These are phyloP conservation scores for Xanthia togata DNA, from an alignment of 2,888 invertebrate genomes.

Conservation along the genomic window DNA sequence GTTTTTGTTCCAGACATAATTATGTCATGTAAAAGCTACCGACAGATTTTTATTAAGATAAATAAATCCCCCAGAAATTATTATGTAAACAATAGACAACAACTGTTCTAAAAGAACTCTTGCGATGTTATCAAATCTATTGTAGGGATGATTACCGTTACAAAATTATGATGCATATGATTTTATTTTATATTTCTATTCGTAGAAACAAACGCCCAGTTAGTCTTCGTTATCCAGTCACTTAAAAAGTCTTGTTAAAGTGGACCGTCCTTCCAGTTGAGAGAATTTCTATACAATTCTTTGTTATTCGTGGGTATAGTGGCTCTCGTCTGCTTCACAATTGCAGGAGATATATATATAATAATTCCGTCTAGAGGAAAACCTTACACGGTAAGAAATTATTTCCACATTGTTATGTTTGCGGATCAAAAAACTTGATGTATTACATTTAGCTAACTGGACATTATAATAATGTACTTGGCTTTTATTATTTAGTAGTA, in stretches of 20 bases:
- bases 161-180: slow-evolving; percentile 16
- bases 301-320: slow-evolving; percentile 62
- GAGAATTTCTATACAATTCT: slow-evolving; percentile 65
- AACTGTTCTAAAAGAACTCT: slow-evolving; percentile 3
- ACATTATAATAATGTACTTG: slow-evolving; percentile 35
- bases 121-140: slow-evolving; percentile 30
- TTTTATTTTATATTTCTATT: slow-evolving; percentile 50
- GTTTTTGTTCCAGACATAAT: slow-evolving; percentile 9
- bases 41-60: slow-evolving; percentile 21
- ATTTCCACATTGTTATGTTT: slow-evolving; percentile 56
- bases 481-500: slow-evolving; percentile 35
- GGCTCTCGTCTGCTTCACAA: slow-evolving; percentile 61
- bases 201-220: slow-evolving; percentile 58
- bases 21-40: not conserved
- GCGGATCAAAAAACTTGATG: slow-evolving; percentile 53
- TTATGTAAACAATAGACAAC: slow-evolving; percentile 29
- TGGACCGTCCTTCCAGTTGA: slow-evolving; percentile 64
- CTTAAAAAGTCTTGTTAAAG: slow-evolving; percentile 68
- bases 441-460: slow-evolving; percentile 48
- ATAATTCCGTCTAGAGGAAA: slow-evolving; percentile 55
- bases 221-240: slow-evolving; percentile 66
- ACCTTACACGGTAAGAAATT: slow-evolving; percentile 57
- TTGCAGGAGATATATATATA: slow-evolving; percentile 63
- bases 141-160: slow-evolving; percentile 31
- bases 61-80: slow-evolving; percentile 12